phyloP scores from a whole-genome alignment of 1,140 invertebrate genomes.

The Magallana angulata region DNA sequence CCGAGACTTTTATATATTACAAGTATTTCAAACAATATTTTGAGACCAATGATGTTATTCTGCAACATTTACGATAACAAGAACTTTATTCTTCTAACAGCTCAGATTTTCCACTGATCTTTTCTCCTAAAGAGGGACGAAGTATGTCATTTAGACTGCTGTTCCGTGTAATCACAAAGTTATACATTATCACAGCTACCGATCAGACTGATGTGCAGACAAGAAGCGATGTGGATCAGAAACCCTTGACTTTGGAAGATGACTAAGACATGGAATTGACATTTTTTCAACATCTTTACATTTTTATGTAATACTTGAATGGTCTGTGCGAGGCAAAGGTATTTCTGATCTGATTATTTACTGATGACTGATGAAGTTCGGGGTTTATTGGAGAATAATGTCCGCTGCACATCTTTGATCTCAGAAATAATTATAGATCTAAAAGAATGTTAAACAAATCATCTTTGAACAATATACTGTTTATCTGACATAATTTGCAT shows the following conservation, averaged over 20 bases:
- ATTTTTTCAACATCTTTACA: not conserved
- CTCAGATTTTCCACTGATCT: not conserved
- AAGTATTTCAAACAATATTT: not conserved
- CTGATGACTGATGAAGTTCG: not conserved
- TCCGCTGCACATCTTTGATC: not conserved
- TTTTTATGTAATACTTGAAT: not conserved
- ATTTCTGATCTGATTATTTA: not conserved
- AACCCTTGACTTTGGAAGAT: too few species aligned
- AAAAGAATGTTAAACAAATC: not conserved
- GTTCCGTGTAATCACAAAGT: not conserved
- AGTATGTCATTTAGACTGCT: not conserved
- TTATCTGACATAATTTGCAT: too few species aligned
- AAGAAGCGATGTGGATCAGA: too few species aligned
- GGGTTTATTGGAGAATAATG: not conserved
- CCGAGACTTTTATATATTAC: not conserved
- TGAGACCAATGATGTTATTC: not conserved
- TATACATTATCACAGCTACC: too few species aligned
- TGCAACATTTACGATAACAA: not conserved
- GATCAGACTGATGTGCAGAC: too few species aligned
- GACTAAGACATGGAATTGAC: not conserved
- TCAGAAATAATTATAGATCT: not conserved
- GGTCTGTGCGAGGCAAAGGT: too few species aligned
- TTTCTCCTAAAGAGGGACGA: not conserved
- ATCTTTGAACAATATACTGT: too few species aligned
- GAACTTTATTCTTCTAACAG: not conserved